phyloP scores from a whole-genome alignment of 2,797 vertebrate genomes.

The Mormyrus proboscirostris region DNA sequence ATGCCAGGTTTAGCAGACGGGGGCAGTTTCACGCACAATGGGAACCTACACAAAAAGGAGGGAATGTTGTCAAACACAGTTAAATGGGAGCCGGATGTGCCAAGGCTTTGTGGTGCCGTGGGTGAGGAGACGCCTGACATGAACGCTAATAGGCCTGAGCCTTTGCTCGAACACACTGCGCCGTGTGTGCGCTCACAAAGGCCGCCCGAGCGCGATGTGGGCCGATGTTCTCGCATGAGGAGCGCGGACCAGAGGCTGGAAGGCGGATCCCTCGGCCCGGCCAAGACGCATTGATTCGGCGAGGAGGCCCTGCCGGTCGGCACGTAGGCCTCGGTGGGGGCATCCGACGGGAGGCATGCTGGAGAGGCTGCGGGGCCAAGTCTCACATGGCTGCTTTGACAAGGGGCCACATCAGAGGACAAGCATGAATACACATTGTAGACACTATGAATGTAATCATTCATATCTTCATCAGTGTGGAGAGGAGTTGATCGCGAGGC shows the following conservation, averaged over 20 bases:
- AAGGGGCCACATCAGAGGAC: constrained; percentile 34
- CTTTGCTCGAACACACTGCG: constrained; percentile 21
- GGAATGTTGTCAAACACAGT: constrained; percentile 42
- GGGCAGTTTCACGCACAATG: constrained; percentile 6
- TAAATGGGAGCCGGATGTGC: constrained; percentile 33
- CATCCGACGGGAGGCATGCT: constrained; percentile 28
- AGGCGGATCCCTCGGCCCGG: constrained; percentile 49
- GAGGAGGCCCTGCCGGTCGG: constrained; percentile 52
- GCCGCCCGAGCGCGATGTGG: constrained; percentile 13
- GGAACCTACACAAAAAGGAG: constrained; percentile 32
- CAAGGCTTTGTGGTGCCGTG: constrained; percentile 35
- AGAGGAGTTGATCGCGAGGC: constrained; percentile 25
- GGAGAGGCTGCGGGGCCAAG: constrained; percentile 41
- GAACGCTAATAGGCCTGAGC: constrained; percentile 30
- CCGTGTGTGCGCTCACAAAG: constrained; percentile 21
- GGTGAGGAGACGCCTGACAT: constrained; percentile 40
- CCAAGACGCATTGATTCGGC: constrained; percentile 52
- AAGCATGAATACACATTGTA: constrained; percentile 34
- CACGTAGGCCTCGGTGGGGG: constrained; percentile 50
- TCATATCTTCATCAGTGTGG: constrained; percentile 31
- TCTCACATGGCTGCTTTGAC: constrained; percentile 43
- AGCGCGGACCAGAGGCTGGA: constrained; percentile 29
- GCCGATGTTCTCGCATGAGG: constrained; percentile 40
- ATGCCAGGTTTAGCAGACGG: neutral
- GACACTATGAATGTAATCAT: constrained; percentile 38